Evolutionary conservation across 2,113 vertebrate genomes (phyloP).

Genomic region (Hucho hucho): DNA sequence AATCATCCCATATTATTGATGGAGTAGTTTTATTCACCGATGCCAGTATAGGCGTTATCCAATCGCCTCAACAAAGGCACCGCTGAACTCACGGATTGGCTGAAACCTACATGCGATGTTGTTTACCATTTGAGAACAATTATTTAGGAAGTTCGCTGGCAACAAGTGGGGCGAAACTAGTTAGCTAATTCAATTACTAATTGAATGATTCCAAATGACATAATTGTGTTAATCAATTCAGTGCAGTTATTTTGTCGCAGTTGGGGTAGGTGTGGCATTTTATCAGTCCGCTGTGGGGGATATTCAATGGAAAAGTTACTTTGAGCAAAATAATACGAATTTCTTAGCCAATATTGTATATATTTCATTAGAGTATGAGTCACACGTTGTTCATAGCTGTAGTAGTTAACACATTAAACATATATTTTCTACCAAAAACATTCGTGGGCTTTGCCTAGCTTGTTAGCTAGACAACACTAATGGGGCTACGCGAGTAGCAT

Average conservation of each 20-base stretch:
- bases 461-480: background rate
- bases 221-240: background rate
- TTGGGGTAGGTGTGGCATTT: slow-evolving; percentile 26
- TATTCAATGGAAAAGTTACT: background rate
- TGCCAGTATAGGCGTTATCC: slow-evolving; percentile 22
- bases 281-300: background rate
- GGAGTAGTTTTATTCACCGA: background rate
- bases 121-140: slow-evolving; percentile 47
- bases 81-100: slow-evolving; percentile 58
- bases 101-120: slow-evolving; percentile 38
- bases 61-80: slow-evolving; percentile 46
- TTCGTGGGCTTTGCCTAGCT: no score
- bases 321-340: background rate
- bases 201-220: background rate
- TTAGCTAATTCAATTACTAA: background rate
- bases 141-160: background rate
- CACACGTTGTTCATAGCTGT: background rate
- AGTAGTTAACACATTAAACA: background rate
- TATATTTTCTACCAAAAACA: no score
- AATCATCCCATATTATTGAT: background rate
- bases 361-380: background rate
- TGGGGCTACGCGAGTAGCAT: background rate
- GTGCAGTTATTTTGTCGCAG: slow-evolving; percentile 11
- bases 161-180: background rate
- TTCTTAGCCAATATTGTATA: background rate